A percentile compares a stretch with the other conserved stretches of the same genome.
Conservation (phyloP, 2,113 vertebrate species). For the Trichomycterus rosablanca region DNA sequence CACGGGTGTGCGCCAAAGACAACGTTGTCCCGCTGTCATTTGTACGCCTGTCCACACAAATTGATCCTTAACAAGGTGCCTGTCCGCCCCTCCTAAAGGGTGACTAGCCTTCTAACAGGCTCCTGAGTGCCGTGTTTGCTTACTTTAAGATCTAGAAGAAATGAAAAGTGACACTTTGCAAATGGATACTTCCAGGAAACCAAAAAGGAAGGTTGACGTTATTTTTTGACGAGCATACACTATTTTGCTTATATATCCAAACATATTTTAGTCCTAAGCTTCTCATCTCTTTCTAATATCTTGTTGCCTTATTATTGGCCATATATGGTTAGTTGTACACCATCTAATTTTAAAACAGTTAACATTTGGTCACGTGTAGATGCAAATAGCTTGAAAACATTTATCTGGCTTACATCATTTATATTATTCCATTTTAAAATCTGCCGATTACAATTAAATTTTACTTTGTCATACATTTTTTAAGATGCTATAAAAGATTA, state of each 20-base stretch:
- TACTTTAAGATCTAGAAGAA: slow-evolving; percentile 32
- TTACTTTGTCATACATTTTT: too few relatives aligned
- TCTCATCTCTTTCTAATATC: too few relatives aligned
- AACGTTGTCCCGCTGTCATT: slow-evolving; percentile 71
- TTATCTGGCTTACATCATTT: too few relatives aligned
- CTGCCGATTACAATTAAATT: too few relatives aligned
- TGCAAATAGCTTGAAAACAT: too few relatives aligned
- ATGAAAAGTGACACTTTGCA: slow-evolving; percentile 36
- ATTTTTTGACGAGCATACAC: slow-evolving; percentile 13
- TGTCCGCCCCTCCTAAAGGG: slow-evolving; percentile 51
- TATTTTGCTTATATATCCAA: slow-evolving; percentile 11
- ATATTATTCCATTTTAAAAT: too few relatives aligned
- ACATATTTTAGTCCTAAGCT: neutral
- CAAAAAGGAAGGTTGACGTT: neutral
- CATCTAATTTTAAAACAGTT: too few relatives aligned
- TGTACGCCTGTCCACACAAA: slow-evolving; percentile 72
- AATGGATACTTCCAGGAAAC: slow-evolving; percentile 31
- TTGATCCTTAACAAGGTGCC: slow-evolving; percentile 71
- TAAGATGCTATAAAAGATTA: too few relatives aligned
- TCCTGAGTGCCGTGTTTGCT: slow-evolving; percentile 37
- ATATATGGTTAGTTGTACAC: too few relatives aligned
- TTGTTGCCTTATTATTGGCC: too few relatives aligned
- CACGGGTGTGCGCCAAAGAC: slow-evolving; percentile 64
- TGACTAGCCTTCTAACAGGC: slow-evolving; percentile 46
- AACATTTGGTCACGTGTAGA: too few relatives aligned